Evolutionary conservation across 2,888 invertebrate species (phyloP), one percentile per base, ranked within the genome.

Genomic region (Mimachlamys varia): DNA sequence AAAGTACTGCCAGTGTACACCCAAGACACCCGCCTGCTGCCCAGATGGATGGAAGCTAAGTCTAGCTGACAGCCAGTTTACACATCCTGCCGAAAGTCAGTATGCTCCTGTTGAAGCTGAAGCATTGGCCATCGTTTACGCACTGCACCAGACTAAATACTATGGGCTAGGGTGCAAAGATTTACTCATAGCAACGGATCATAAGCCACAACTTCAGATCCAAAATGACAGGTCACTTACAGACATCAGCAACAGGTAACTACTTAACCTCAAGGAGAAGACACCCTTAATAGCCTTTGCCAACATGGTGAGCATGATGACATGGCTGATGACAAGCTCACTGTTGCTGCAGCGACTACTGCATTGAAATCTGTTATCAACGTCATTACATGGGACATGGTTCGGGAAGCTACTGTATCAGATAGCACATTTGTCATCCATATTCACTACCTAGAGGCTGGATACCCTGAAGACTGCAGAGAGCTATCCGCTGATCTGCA

Each of bases 181-280:
- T 53, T 91, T 92, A 37, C 89, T 92, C 44, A 88, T 92, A 13
- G 92, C 92, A 62, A 89, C 90, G 37, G 92, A 92, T 87, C 92
- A 92, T 55, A 92, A 92, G 76, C 92, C 92, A n/a, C 91, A 91
- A n/a, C 90, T 93, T 38, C 88, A 91, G 91, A 91, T 92, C 10
- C 88, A 92, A 50, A 91, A 91, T 55, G 91, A 93, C 53, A 33
- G 92, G 44, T 93, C 92, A 87, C 92, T 93, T 33, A 88, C 89
- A 22, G 93, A 92, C 0, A 93, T 92, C 27, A 88, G 50, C 87
- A 92, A 92, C 90, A 92, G 90, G 89, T 89, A 91, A 19, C 90
- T 92, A 1, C 91, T 89, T 19, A 92, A 92, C 89, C 91, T 92
- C 38, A 91, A 92, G 89, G 92, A 93, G 87, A 93, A 37, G 88